Conservation (phyloP, 2,113 vertebrate species). For the Pachycephala philippinensis region DNA sequence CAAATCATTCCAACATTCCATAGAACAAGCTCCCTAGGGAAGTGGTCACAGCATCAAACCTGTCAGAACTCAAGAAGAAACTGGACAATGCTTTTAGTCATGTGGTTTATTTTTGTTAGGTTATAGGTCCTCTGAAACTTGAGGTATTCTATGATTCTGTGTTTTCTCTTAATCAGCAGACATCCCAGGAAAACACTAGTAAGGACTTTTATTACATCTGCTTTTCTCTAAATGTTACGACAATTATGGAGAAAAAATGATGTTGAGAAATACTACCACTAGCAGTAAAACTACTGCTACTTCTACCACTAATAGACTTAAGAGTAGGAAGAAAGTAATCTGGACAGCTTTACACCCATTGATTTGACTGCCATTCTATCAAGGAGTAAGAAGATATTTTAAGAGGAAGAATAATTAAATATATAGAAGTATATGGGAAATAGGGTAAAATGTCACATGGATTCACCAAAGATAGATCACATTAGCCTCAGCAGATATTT, state of each 20-base stretch:
- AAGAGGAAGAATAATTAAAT: background rate
- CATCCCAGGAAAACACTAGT: background rate
- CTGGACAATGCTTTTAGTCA: background rate
- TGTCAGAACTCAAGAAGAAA: background rate
- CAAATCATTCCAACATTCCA: background rate
- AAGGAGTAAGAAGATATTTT: background rate
- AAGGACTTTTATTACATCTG: background rate
- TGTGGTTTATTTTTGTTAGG: background rate
- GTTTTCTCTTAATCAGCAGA: background rate
- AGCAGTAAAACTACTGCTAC: background rate
- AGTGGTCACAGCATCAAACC: background rate
- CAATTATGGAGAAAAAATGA: background rate
- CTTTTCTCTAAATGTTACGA: background rate
- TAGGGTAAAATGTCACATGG: background rate
- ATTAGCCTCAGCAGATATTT: background rate
- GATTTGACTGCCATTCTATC: background rate
- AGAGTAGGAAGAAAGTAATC: background rate
- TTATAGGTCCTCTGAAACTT: background rate
- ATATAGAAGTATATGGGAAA: background rate
- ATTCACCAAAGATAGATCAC: conserved; percentile 1
- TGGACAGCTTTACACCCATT: background rate
- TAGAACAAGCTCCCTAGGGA: background rate
- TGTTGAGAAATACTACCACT: background rate
- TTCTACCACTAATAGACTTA: background rate
- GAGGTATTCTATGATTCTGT: background rate